Conservation (phyloP, 2,113 vertebrate species). For the Orycteropus afer region DNA sequence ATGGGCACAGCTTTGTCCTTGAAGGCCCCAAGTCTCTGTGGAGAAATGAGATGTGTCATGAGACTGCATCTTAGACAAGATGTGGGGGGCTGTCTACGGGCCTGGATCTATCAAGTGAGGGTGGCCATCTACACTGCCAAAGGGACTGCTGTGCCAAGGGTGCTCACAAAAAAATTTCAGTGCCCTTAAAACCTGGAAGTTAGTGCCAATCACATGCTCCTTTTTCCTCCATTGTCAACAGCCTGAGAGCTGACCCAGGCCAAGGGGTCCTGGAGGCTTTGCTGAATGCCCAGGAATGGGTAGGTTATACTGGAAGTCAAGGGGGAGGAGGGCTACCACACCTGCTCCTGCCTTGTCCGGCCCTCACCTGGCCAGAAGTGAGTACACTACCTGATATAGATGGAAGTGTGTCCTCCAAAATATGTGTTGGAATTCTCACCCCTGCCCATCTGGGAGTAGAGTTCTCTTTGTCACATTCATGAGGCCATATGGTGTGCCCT, state of each 20-base stretch:
- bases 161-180: rapidly evolving
- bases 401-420: too few species aligned
- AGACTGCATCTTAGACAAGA: not conserved
- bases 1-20: rapidly evolving
- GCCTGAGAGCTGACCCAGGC: not conserved
- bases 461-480: too few species aligned
- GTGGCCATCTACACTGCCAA: rapidly evolving
- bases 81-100: rapidly evolving
- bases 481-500: not conserved
- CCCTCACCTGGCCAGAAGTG: not conserved
- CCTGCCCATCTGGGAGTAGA: too few species aligned
- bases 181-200: not conserved
- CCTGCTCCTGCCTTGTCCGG: not conserved
- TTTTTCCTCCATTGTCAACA: not conserved
- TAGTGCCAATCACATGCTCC: rapidly evolving
- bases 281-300: not conserved
- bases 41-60: rapidly evolving
- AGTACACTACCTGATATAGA: not conserved
- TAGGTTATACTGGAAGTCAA: rapidly evolving
- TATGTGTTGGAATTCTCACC: too few species aligned
- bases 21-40: rapidly evolving
- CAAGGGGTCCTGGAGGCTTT: not conserved
- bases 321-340: rapidly evolving
- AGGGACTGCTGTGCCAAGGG: rapidly evolving
- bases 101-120: too few species aligned